Percentiles rank a stretch among this genome's conserved stretches.
Evolutionary conservation across 2,888 invertebrate species (phyloP).

Genomic region (Endomychus coccineus): DNA sequence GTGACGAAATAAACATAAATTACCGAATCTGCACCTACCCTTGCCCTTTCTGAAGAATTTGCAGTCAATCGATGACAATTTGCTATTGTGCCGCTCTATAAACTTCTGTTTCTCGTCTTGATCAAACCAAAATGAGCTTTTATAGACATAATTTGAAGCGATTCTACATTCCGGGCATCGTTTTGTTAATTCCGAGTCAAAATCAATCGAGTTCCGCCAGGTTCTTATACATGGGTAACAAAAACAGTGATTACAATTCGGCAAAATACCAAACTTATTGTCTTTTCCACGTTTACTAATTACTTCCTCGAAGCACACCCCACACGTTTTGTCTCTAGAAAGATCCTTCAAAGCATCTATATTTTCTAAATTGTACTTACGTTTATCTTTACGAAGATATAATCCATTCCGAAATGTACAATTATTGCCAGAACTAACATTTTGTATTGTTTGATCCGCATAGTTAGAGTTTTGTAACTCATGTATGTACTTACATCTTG

Average conservation of each 20-base stretch:
- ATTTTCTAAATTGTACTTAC: no score
- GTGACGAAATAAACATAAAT: constrained; percentile 10
- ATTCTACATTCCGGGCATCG: constrained; percentile 13
- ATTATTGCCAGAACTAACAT: no score
- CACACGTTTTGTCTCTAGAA: constrained; percentile 10
- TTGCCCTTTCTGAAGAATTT: constrained; percentile 10
- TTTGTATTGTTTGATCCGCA: no score
- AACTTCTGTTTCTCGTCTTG: constrained; percentile 9
- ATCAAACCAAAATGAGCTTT: constrained; percentile 10
- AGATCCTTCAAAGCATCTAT: not conserved
- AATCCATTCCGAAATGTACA: no score
- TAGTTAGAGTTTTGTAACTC: no score
- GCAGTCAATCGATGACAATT: constrained; percentile 10
- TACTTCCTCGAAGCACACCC: constrained; percentile 13
- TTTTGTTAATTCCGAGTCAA: constrained; percentile 10
- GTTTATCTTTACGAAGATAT: no score
- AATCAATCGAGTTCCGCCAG: constrained; percentile 10
- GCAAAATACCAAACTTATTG: constrained; percentile 13
- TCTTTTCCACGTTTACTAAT: constrained; percentile 6
- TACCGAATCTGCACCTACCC: constrained; percentile 8
- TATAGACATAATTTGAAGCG: constrained; percentile 10
- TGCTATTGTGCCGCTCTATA: constrained; percentile 5
- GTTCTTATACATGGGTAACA: constrained; percentile 11
- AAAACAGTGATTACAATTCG: constrained; percentile 12
- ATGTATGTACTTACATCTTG: constrained; percentile 7